Base-by-base conservation (phyloP, 2,113 vertebrate genomes). In the Antechinus flavipes region DNA sequence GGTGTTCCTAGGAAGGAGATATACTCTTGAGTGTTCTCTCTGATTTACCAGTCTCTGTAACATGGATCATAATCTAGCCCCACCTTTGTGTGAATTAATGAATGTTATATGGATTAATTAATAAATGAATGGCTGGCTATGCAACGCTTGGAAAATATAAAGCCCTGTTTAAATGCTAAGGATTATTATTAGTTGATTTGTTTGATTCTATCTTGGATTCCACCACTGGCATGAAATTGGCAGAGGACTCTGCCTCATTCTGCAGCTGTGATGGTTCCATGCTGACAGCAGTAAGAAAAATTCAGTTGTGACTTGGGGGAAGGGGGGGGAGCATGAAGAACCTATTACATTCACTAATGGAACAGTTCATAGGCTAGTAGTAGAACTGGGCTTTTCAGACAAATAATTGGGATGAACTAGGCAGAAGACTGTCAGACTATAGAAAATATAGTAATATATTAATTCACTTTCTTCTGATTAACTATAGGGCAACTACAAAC, bases 81-180 rank as follows among this genome's bases (percentile, higher is more conserved):
- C 11, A 30, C 24, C 30, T 93, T 42, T 91, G 42, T 93, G 49
- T 27, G 2, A 96, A 95, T 76, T 94, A 93, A 94, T 84, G 35
- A 90, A 89, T 19, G 50, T 94, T 55, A 7, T 76, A 46, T 47
- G 90, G 30, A 35, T 35, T 50, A 53, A 91, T 95, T 42, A 26
- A 47, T 89, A 35, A 3, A 93, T 42, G 93, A 93, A 42, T 35
- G 12, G 95, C n/a, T 84, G 91, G 12, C 27, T 35, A 95, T 50
- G 27, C 0, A 76, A 26, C 61, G 91, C 47, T 55, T 61, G 10
- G 50, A 89, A 96, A 58, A 96, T 11, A 89, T 11, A 95, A 19
- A 94, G 53, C 54, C 93, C 9, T 30, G 8, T 55, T 96, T 95
- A 96, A 96, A 95, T n/a, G 89, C 52, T 61, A 96, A 94, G 54